phyloP scores from a whole-genome alignment of 2,888 invertebrate species.

The Dryobota labecula region DNA sequence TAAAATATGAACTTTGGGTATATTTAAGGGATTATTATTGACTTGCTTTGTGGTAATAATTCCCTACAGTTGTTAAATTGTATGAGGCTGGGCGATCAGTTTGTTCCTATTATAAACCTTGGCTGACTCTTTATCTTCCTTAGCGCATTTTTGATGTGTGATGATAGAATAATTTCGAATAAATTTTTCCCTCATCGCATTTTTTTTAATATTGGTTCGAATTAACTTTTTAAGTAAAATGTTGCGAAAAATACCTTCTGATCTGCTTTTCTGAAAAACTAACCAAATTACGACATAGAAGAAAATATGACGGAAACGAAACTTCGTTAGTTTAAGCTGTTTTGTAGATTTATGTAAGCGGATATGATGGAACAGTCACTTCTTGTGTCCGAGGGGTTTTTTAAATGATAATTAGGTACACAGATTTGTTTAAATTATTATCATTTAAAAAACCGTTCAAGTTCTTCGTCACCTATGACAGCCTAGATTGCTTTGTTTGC shows the following conservation, averaged over 20 bases:
- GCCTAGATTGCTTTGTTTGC: background rate
- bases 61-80: background rate
- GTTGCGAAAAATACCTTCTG: background rate
- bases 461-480: background rate
- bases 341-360: background rate
- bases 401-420: too few species aligned
- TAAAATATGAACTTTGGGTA: conserved; percentile 32
- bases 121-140: background rate
- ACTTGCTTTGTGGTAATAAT: conserved; percentile 25
- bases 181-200: background rate
- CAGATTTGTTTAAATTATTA: too few species aligned
- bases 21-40: conserved; percentile 37
- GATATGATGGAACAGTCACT: background rate
- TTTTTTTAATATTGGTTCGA: background rate
- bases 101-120: background rate
- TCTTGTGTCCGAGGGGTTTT: too few species aligned
- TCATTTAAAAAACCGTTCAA: too few species aligned
- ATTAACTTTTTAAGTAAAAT: background rate
- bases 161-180: background rate
- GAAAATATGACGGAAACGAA: too few species aligned
- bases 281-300: background rate
- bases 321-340: too few species aligned
- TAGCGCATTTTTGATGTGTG: background rate
- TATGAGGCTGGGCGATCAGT: background rate
- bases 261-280: background rate